Conservation (phyloP, 2,797 vertebrate species). For the Periparus ater region DNA sequence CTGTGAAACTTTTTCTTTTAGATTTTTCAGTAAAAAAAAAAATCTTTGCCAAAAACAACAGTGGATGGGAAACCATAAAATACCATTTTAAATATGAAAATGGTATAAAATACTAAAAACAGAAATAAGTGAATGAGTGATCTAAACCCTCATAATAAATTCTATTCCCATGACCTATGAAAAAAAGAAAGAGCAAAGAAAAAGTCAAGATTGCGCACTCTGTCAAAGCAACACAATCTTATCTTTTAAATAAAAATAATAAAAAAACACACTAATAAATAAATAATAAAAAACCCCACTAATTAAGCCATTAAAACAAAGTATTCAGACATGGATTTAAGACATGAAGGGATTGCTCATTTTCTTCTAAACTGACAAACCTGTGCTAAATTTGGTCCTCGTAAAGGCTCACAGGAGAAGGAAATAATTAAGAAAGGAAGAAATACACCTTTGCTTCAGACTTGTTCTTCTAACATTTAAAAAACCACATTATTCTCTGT, state of each 20-base stretch:
- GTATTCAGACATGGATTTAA: background rate
- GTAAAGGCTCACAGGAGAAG: background rate
- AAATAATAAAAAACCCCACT: background rate
- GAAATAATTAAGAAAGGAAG: slow-evolving; percentile 1
- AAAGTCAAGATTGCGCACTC: background rate
- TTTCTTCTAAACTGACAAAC: background rate
- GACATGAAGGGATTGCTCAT: background rate
- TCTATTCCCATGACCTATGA: slow-evolving; percentile 70
- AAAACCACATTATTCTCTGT: background rate
- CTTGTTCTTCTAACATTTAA: background rate
- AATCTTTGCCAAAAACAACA: slow-evolving; percentile 71
- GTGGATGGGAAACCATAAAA: slow-evolving; percentile 72
- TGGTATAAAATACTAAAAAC: slow-evolving; percentile 69
- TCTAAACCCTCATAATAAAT: slow-evolving; percentile 53
- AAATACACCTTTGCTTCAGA: slow-evolving; percentile 5
- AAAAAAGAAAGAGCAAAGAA: slow-evolving; percentile 1
- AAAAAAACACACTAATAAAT: background rate
- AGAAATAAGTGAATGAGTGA: slow-evolving; percentile 68
- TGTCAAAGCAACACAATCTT: background rate
- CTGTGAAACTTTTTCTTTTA: slow-evolving; percentile 64
- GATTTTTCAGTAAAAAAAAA: slow-evolving; percentile 47
- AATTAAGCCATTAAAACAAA: slow-evolving; percentile 29
- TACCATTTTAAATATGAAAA: background rate
- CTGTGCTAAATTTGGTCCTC: background rate
- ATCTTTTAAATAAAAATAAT: slow-evolving; percentile 19